Evolutionary conservation across 2,888 invertebrate species (phyloP), one percentile per base, ranked within the genome.

Genomic region (Noctua janthe): DNA sequence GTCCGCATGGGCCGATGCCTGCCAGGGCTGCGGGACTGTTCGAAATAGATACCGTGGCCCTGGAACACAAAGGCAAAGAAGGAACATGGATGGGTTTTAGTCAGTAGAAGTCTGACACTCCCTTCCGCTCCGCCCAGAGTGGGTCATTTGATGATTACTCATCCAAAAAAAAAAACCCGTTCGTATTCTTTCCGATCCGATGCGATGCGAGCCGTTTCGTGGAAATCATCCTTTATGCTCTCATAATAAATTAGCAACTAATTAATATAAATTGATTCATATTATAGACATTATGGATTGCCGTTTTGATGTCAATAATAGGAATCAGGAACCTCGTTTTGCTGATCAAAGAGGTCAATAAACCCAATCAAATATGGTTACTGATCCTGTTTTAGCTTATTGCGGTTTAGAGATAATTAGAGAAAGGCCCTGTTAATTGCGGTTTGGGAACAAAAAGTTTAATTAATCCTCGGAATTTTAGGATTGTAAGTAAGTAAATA

Each of bases 311-410:
- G 64, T 10, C 39, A 23, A 23, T 73, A 66, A 47, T 81, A 66
- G 80, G n/a, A 71, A 79, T 62, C 56, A 39, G n/a, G 10, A 74
- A 29, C 10, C 15, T 39, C 23, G 2, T 56, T 71, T 74, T 39
- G 7, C 29, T 39, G 49, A 80, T 81, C 23, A 81, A 81, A 81
- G 15, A 6, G 29, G 29, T 81, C 64, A 81, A 47, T 78, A 64
- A 47, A 66, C 13, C 73, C 7, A 80, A 81, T 73, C 74, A 74
- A 81, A 39, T 66, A 49, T 66, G 56, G 64, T 49, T 81, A 56
- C 23, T n/a, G 39, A 66, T 81, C 47, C 39, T 66, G 74, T 66
- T 81, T 66, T 6, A 73, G 47, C 39, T 64, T 23, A 39, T 80
- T 77, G 49, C 17, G 76, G 29, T 64, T n/a, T 10, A 29, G n/a